Conservation (phyloP, 2,113 vertebrate genomes). For the Laticauda colubrina region DNA sequence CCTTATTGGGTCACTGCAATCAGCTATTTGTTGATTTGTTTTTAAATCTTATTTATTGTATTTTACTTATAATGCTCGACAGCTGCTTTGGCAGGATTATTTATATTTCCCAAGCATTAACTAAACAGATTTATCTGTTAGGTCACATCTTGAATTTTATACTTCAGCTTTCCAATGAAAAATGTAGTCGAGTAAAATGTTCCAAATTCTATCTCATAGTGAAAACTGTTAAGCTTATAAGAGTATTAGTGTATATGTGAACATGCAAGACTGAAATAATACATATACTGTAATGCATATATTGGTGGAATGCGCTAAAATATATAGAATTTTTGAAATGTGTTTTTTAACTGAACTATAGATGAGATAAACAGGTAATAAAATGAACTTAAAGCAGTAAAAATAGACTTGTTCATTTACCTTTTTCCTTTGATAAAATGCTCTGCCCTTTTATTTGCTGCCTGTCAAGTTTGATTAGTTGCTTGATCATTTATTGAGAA, state of each 20-base stretch:
- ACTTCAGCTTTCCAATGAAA: neutral
- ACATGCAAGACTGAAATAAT: neutral
- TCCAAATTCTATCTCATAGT: neutral
- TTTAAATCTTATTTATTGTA: neutral
- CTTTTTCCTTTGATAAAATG: neutral
- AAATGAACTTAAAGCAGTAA: neutral
- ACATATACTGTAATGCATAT: neutral
- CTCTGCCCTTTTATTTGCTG: neutral
- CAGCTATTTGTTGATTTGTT: neutral
- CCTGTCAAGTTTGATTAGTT: neutral
- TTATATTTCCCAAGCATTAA: neutral
- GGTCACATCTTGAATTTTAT: neutral
- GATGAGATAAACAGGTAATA: neutral
- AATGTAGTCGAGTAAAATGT: neutral
- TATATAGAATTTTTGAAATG: neutral
- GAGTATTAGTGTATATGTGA: neutral
- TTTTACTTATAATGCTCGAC: neutral
- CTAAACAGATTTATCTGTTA: neutral
- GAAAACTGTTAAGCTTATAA: neutral
- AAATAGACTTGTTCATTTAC: neutral
- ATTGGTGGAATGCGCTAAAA: neutral
- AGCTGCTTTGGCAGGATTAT: neutral
- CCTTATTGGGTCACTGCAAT: neutral
- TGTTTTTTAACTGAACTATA: neutral
- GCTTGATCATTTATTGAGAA: neutral